Conservation (phyloP, 2,113 vertebrate genomes). For the Xiphophorus couchianus region DNA sequence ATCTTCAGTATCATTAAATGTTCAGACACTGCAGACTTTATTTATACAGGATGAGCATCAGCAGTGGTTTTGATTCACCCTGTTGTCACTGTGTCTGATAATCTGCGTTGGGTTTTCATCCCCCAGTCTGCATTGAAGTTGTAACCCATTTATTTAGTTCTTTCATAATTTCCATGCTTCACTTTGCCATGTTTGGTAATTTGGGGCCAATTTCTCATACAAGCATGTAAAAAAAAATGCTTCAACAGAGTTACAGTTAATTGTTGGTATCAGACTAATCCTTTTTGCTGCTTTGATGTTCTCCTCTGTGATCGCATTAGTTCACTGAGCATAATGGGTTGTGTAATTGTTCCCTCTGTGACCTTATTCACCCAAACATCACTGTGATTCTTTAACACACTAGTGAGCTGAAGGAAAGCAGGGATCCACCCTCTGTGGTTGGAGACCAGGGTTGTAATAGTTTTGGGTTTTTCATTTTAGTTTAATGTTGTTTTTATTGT, state of each 20-base stretch:
- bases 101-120: slow-evolving; percentile 1
- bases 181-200: background rate
- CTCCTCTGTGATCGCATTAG: background rate
- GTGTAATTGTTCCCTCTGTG: slow-evolving; percentile 25
- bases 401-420: too few species aligned
- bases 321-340: slow-evolving; percentile 12
- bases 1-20: slow-evolving; percentile 15
- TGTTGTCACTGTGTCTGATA: background rate
- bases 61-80: slow-evolving; percentile 7
- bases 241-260: slow-evolving; percentile 19
- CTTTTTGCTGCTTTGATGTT: slow-evolving; percentile 3
- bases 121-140: slow-evolving; percentile 10
- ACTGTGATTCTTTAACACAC: background rate
- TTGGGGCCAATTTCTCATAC: background rate
- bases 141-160: background rate
- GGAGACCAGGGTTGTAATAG: background rate
- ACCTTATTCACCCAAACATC: slow-evolving; percentile 2
- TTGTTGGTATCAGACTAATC: slow-evolving; percentile 4
- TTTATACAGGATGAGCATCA: background rate
- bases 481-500: too few species aligned
- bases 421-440: background rate
- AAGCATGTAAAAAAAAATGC: background rate
- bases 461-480: too few species aligned
- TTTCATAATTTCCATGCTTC: background rate
- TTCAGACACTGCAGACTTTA: background rate